These are phyloP conservation scores for Pristionchus entomophagus DNA, from an alignment of 2,888 invertebrate genomes.

Conservation along the genomic window DNA sequence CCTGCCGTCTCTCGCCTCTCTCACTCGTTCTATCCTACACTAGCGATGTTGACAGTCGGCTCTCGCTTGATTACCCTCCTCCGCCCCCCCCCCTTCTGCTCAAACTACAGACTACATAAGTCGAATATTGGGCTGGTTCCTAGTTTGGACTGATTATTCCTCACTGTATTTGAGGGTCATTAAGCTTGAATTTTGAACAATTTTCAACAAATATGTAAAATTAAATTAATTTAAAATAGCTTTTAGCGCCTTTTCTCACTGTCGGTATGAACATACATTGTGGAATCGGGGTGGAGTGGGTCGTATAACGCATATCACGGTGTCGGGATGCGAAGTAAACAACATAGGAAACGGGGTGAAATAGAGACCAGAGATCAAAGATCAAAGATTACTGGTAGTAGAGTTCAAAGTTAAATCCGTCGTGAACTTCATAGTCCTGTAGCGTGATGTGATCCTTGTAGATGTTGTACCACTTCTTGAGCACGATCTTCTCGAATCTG, in stretches of 20 bases:
- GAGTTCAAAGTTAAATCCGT: conserved; percentile 96
- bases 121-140: too few relatives aligned
- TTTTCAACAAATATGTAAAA: too few relatives aligned
- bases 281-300: conserved; percentile 7
- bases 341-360: background rate
- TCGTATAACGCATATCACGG: background rate
- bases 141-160: too few relatives aligned
- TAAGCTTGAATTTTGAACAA: too few relatives aligned
- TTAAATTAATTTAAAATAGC: too few relatives aligned
- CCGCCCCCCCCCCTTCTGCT: background rate
- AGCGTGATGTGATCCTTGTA: conserved; percentile 98
- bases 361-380: background rate
- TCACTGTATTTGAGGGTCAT: too few relatives aligned
- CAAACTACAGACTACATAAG: background rate
- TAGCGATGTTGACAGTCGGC: too few relatives aligned
- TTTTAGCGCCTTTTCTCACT: too few relatives aligned
- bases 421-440: conserved; percentile 98
- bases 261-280: conserved; percentile 5
- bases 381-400: conserved; percentile 62
- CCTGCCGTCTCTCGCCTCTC: background rate
- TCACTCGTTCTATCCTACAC: too few relatives aligned
- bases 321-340: background rate
- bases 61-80: too few relatives aligned
- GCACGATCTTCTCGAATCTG: conserved; percentile 93
- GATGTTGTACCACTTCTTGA: conserved; percentile 97